phyloP scores from a whole-genome alignment of 2,113 vertebrate species.

The Urocolius indicus region DNA sequence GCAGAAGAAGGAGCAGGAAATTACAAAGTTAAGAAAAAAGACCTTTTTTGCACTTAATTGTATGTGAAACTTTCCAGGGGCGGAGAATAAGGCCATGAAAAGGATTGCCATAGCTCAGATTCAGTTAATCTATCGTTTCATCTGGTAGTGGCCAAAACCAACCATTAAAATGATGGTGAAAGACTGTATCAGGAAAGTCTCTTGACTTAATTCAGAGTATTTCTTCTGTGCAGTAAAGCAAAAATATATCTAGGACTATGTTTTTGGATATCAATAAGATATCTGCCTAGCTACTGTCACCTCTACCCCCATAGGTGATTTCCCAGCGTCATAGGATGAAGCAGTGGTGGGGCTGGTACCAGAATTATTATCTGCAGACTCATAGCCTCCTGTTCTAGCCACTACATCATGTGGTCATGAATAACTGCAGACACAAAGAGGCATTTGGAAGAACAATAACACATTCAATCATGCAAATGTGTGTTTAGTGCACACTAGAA shows the following conservation, averaged over 20 bases:
- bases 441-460: not conserved
- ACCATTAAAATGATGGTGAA: not conserved
- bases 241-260: not conserved
- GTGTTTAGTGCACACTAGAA: not conserved
- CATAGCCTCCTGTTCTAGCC: not conserved
- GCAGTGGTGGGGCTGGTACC: not conserved
- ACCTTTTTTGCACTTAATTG: not conserved
- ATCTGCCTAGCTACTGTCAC: no score
- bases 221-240: not conserved
- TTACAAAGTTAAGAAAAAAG: conserved; percentile 12
- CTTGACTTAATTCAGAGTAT: not conserved
- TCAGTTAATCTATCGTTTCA: not conserved
- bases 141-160: not conserved
- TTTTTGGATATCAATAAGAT: not conserved
- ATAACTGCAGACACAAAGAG: not conserved
- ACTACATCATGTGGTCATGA: not conserved
- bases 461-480: not conserved
- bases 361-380: not conserved
- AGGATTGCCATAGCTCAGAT: not conserved
- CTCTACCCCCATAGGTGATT: not conserved
- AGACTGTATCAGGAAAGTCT: not conserved
- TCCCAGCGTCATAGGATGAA: not conserved
- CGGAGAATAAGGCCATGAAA: not conserved
- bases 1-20: conserved; percentile 43
- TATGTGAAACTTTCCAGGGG: not conserved